Base-by-base conservation (phyloP, 2,797 vertebrate genomes). In the Cirrhinus mrigala region DNA sequence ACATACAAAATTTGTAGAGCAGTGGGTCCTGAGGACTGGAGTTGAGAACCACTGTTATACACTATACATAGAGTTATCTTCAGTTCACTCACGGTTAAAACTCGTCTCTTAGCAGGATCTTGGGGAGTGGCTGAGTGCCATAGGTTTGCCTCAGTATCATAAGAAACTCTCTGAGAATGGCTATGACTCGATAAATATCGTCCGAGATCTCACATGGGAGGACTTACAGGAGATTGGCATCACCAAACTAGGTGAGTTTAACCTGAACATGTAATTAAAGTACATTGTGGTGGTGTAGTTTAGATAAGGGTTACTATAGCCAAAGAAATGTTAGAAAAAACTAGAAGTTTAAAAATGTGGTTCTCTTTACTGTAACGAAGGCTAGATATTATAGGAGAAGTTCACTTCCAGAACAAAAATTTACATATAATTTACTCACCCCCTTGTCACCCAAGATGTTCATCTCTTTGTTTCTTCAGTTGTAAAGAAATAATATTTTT, bases 161-260 rank as follows among this genome's bases (percentile, higher is more conserved):
- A 98, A 94, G 58, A 92, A 97, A 85, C 95, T 99, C 56, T 95
- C 96, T 0, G 97, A 97, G 88, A 99, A 99, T 0, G 98, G 98
- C 87, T 99, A 99, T 0, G 98, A 99, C 92, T 97, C 97, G 89
- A 97, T 99, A 91, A 96, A 88, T 91, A 97, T 98, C 6, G 96
- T 98, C 86, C 95, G 94, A 0, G 98, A 99, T 89, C 95, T 99
- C 90, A 99, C 97, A 0, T 99, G 98, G 98, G 98, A 99, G 89
- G 98, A 98, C 60, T 94, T 99, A 89, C 98, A 99, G 90, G 98
- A 99, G 94, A 98, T 99, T 0, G 98, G 98, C 37, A 97, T 99
- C 92, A 97, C 94, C 89, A 97, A 98, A 88, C 95, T 99, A 29
- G 98, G 98, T 99, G 89, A 93, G 92, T 33, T 33, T 37, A 52